Evolutionary conservation across 2,888 invertebrate genomes (phyloP), one percentile per base, ranked within the genome.

Genomic region (Cybosia mesomella): DNA sequence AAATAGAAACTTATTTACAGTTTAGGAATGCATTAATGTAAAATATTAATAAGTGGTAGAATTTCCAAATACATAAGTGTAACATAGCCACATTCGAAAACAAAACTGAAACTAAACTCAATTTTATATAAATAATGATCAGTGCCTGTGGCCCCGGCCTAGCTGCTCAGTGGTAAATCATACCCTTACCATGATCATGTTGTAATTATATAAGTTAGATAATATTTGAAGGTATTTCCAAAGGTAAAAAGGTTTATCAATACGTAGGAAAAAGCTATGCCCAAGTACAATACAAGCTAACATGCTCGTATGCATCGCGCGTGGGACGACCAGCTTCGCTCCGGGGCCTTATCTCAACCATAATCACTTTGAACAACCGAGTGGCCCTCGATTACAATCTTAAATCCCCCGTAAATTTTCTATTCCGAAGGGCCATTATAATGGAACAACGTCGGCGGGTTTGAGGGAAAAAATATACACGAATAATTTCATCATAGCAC

Each of bases 351-450:
- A 95, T 94, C 94, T 92, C 81, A 73, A 82, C 87, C 88, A 90
- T 92, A 94, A 95, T 94, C 94, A 92, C 94, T 94, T 94, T 93
- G 94, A 95, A 93, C 93, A 91, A 89, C 91, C 92, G 90, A 93
- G 89, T 90, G 91, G 89, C 87, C 88, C 87, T 77, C 88, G 94
- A 94, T 95, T 90, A 92, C 87, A 87, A 95, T 95, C 94, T 93
- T 87, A 91, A 92, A 93, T 92, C 94, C 93, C 91, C 89, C 89
- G 92, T 93, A 93, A 94, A 94, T 93, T 92, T 92, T 91, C 91
- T 91, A 92, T 92, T 90, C 89, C 88, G 83, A 87, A 86, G 87
- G 86, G 86, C 87, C 86, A 90, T 92, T 91, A 91, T 92, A 91
- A 92, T 89, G 87, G 87, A 91, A 91, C 89, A 91, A 91, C 89